phyloP scores from a whole-genome alignment of 2,888 invertebrate genomes.

The Agonopterix alstromeriana region DNA sequence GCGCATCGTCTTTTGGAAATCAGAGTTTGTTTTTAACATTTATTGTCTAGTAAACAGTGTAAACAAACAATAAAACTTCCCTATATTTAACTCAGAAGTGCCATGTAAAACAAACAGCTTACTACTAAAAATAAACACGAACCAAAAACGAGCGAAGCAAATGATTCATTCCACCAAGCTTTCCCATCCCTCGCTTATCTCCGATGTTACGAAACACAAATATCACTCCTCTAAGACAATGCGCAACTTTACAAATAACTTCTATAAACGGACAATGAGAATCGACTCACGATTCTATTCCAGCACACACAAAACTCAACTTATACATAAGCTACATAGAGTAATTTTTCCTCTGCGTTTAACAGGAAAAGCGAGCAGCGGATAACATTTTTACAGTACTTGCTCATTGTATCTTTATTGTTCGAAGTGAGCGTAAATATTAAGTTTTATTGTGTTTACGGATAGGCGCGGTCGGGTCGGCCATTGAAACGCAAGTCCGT shows the following conservation, averaged over 20 bases:
- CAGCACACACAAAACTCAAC: slow-evolving; percentile 17
- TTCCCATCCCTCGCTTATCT: slow-evolving; percentile 55
- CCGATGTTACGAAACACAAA: slow-evolving; percentile 50
- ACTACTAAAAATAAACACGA: slow-evolving; percentile 50
- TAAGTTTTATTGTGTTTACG: slow-evolving; percentile 71
- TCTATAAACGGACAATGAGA: slow-evolving; percentile 40
- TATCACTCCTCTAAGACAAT: slow-evolving; percentile 56
- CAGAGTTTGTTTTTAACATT: no score
- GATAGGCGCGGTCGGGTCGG: slow-evolving; percentile 52
- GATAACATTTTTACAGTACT: slow-evolving; percentile 53
- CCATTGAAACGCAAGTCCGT: slow-evolving; percentile 41
- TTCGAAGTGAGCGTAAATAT: slow-evolving; percentile 66
- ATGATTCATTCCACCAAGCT: slow-evolving; percentile 28
- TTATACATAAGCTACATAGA: slow-evolving; percentile 14
- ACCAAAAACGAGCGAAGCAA: slow-evolving; percentile 21
- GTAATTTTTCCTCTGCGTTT: slow-evolving; percentile 8
- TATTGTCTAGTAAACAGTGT: no score
- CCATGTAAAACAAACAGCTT: slow-evolving; percentile 28
- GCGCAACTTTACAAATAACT: slow-evolving; percentile 61
- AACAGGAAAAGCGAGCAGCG: slow-evolving; percentile 30
- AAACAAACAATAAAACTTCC: no score
- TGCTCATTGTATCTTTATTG: slow-evolving; percentile 66
- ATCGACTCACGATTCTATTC: slow-evolving; percentile 18
- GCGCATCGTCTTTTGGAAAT: no score
- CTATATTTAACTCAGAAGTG: neutral